Evolutionary conservation across 2,113 vertebrate genomes (phyloP).

Genomic region (Nestor notabilis): DNA sequence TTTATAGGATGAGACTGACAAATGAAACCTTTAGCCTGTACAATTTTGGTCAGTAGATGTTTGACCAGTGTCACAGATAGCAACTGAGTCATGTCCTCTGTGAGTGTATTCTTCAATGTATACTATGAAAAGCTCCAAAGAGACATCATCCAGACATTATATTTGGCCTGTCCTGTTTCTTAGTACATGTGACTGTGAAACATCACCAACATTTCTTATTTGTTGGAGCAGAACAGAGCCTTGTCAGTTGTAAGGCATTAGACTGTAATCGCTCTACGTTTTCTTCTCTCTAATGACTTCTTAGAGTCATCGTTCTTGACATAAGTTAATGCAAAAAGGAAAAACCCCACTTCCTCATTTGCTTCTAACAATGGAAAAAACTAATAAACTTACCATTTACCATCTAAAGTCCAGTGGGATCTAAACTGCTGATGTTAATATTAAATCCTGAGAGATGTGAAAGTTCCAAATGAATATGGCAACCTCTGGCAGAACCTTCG

Average conservation of each 20-base stretch:
- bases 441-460: slow-evolving; percentile 51
- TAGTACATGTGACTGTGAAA: background rate
- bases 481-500: slow-evolving; percentile 59
- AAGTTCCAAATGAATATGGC: slow-evolving; percentile 32
- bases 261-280: background rate
- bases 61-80: background rate
- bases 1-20: background rate
- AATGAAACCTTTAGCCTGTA: background rate
- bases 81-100: background rate
- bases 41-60: background rate
- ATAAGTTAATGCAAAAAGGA: background rate
- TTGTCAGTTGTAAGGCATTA: background rate
- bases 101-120: background rate
- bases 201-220: background rate
- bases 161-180: background rate
- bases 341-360: background rate
- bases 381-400: slow-evolving; percentile 37
- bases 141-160: background rate
- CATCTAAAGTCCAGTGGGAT: slow-evolving; percentile 29
- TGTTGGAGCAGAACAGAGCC: background rate
- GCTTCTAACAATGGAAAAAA: slow-evolving; percentile 15
- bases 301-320: slow-evolving; percentile 22
- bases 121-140: background rate
- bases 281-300: slow-evolving; percentile 4
- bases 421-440: slow-evolving; percentile 41